A percentile compares a stretch with the other conserved stretches of the same genome.
Conservation (phyloP, 2,888 invertebrate species). For the Agrypnus murinus region DNA sequence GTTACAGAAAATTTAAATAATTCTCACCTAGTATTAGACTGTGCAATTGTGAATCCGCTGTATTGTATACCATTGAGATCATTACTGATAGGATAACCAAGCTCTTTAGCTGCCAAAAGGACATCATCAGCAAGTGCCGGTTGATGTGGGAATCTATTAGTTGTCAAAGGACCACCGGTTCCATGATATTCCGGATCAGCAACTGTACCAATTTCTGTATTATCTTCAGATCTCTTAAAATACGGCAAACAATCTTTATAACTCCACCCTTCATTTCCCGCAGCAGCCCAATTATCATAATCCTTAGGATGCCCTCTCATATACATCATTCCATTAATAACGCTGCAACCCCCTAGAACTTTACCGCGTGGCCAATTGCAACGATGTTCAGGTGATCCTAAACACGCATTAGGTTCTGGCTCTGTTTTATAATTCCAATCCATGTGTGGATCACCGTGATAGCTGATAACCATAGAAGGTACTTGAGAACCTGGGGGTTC, state of each 20-base stretch:
- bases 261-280: constrained; percentile 85
- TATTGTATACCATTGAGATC: constrained; percentile 79
- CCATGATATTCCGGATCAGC: constrained; percentile 78
- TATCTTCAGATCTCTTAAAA: constrained; percentile 81
- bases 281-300: constrained; percentile 83
- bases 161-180: constrained; percentile 77
- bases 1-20: constrained; percentile 1
- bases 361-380: constrained; percentile 84
- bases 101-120: constrained; percentile 76
- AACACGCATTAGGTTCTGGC: constrained; percentile 78
- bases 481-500: constrained; percentile 78
- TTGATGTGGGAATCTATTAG: constrained; percentile 78
- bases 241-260: constrained; percentile 86
- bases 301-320: constrained; percentile 84
- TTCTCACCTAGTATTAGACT: constrained; percentile 76
- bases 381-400: constrained; percentile 72
- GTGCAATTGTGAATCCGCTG: constrained; percentile 80
- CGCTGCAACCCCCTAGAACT: constrained; percentile 81
- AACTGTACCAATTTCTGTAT: constrained; percentile 75
- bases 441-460: constrained; percentile 76
- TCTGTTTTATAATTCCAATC: constrained; percentile 82
- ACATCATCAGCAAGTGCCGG: constrained; percentile 78
- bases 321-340: constrained; percentile 90
- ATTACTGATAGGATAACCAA: constrained; percentile 76
- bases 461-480: constrained; percentile 81